Base-by-base conservation (phyloP, 2,888 invertebrate genomes). In the Asteroscopus sphinx region DNA sequence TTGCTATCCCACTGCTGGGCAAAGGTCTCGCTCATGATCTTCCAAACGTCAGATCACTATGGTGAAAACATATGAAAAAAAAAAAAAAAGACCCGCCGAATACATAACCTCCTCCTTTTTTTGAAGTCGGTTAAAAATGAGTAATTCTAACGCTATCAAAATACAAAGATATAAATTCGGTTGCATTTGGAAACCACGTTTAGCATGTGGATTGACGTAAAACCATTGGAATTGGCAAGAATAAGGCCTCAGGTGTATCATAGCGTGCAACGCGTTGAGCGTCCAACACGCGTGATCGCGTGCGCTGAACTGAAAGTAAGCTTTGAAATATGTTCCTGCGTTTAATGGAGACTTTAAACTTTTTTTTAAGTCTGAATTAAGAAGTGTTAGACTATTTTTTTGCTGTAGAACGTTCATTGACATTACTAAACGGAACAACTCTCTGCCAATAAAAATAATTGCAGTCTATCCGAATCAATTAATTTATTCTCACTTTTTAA, bases 241-340 rank as follows among this genome's bases (percentile, higher is more conserved):
- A 51, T n/a, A 46, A 47, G 17, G 51, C 45, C 33, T 49, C 35
- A 30, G 37, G 46, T 55, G 54, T 36, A 33, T 35, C n/a, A 33
- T 58, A 52, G 71, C 74, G 59, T 70, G 70, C 64, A 33, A 59
- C 49, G 36, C 48, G 57, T 59, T 44, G 32, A 60, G 56, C 44
- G 61, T 47, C 42, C 25, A 68, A 63, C 79, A 78, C 77, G 77
- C 79, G 64, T 64, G 17, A 60, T 78, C 64, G 75, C 79, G 79
- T 78, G 77, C 45, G 46, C 39, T 21, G 8, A 15, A 11, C 47
- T 30, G 37, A 61, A 46, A 62, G 47, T 68, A 45, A 40, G 25
- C 53, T 53, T 52, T 63, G 42, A 67, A 67, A 63, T 60, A 60
- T 57, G 52, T 64, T 63, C 16, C 36, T 35, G 26, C 37, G 36